phyloP scores from a whole-genome alignment of 1,140 invertebrate species.

The Streblospio benedicti region DNA sequence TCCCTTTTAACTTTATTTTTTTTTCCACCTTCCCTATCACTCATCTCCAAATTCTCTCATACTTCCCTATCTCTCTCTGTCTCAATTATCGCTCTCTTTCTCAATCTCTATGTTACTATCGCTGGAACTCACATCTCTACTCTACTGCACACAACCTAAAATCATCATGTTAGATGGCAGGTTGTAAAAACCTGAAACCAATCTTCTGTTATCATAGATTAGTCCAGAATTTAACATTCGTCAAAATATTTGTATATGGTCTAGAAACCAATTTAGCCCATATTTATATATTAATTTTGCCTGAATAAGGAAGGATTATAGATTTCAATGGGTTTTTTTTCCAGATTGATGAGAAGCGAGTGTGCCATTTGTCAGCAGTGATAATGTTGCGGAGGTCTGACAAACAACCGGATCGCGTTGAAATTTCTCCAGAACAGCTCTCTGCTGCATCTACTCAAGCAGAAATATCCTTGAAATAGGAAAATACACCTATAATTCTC shows the following conservation, averaged over 20 bases:
- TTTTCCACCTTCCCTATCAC: too few relatives aligned
- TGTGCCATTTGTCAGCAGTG: conserved; percentile 65
- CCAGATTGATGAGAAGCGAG: conserved; percentile 51
- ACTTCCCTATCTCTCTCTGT: too few relatives aligned
- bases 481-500: too few relatives aligned
- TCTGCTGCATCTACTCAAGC: conserved; percentile 47
- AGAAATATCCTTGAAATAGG: conserved; percentile 42
- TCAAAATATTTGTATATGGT: not conserved
- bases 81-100: too few relatives aligned
- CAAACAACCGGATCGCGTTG: conserved; percentile 75
- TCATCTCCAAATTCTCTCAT: too few relatives aligned
- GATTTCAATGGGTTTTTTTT: too few relatives aligned
- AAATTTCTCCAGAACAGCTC: conserved; percentile 75
- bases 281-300: not conserved
- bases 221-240: not conserved
- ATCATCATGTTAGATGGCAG: too few relatives aligned
- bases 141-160: not conserved
- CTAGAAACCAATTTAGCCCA: not conserved
- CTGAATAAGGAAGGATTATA: conserved; percentile 3
- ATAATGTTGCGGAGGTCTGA: conserved; percentile 68
- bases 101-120: too few relatives aligned
- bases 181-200: not conserved
- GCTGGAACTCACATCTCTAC: too few relatives aligned
- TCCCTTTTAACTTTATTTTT: too few relatives aligned
- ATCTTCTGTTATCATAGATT: not conserved